These are phyloP conservation scores for Actinemys pallida DNA, from an alignment of 2,113 vertebrate species.

Conservation along the genomic window DNA sequence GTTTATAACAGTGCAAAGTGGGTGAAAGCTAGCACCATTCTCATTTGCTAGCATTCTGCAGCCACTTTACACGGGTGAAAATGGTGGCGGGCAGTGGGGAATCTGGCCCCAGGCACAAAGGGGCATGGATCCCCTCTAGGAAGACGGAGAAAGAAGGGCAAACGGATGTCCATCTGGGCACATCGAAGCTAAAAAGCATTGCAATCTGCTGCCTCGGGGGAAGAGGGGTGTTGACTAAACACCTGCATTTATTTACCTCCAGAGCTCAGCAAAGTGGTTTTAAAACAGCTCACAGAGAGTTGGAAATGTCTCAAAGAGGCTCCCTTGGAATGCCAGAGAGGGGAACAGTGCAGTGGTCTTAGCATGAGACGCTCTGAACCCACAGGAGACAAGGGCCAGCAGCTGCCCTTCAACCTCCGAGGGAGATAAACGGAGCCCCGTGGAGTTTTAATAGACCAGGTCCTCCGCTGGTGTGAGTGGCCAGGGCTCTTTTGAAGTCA, in stretches of 20 bases:
- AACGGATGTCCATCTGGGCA: fast-evolving
- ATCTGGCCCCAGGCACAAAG: neutral
- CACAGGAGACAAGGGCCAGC: neutral
- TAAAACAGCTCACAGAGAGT: neutral
- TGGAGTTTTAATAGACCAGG: neutral
- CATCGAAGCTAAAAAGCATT: neutral
- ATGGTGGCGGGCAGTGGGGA: neutral
- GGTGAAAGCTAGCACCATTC: neutral
- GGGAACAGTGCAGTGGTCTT: neutral
- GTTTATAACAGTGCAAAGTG: neutral
- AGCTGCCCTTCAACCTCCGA: neutral
- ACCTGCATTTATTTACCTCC: neutral
- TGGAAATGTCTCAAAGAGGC: neutral
- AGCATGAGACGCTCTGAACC: neutral
- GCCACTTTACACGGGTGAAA: neutral
- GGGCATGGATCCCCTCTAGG: neutral
- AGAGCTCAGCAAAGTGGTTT: neutral
- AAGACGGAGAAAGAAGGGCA: neutral
- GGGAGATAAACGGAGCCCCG: neutral
- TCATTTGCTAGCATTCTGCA: neutral
- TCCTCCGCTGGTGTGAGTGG: too few relatives aligned
- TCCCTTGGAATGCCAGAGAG: neutral
- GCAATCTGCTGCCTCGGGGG: neutral
- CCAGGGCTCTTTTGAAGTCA: neutral
- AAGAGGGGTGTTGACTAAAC: neutral